Base-by-base conservation (phyloP, 1,140 invertebrate genomes). In the Asobara japonica region DNA sequence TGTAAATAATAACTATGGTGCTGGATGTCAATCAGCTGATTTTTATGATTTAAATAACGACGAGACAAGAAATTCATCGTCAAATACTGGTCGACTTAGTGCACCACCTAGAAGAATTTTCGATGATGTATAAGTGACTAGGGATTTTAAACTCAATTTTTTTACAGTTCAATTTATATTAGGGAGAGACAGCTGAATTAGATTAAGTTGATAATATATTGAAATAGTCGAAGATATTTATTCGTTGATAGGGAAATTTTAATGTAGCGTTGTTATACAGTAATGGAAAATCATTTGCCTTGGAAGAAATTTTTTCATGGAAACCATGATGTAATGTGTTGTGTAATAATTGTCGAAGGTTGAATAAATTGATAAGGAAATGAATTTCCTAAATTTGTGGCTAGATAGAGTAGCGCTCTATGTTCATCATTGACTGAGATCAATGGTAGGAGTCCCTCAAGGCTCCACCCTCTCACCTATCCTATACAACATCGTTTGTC, bases 91-190 rank as follows among this genome's bases (percentile, higher is more conserved):
- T 74, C 82, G 84, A 7, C 88, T 92, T 56, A 91, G 90, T 3
- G 89, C 89, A 64, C 93, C 94, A 0, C 94, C 94, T 0, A 88
- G 91, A 73, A 93, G 94, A 56, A 90, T 97, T 64, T 97, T 97
- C 79, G 95, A 97, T 85, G 95, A 97, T 86, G 93, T 95, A 65
- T 94, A 88, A 88, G 76, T 56, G 10, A 27, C 27, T 38, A 25
- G 51, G 3, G 4, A n/a, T 62, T 60, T 27, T 62, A 25, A 18
- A 25, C 10, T 56, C 6, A 20, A 56, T 25, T 56, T 56, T 56
- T 56, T 56, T 36, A 36, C 31, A 36, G 5, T 36, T 6, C 5
- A 36, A 36, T 36, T 36, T 36, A 45, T 2, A 6, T 13, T 56
- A 3, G 51, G 10, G 7, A 18, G 18, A 20, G 25, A 3, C 18